phyloP scores from a whole-genome alignment of 2,113 vertebrate species.

The Petaurus breviceps region DNA sequence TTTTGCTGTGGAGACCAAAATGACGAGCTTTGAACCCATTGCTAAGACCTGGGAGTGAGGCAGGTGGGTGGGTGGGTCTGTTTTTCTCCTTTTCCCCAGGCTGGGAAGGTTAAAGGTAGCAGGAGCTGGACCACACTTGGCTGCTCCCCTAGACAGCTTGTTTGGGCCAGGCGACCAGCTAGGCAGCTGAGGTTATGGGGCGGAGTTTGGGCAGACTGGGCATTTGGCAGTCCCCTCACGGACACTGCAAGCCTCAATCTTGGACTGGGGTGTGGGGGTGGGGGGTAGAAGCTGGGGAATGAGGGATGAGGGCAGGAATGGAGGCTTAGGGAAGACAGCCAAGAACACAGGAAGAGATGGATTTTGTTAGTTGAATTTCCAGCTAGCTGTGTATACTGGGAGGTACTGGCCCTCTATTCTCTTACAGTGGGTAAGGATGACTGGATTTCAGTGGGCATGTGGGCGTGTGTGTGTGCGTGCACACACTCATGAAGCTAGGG shows the following conservation, averaged over 20 bases:
- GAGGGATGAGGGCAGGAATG: background rate
- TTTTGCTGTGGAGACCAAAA: background rate
- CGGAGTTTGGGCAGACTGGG: conserved; percentile 6
- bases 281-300: background rate
- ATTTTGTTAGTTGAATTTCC: background rate
- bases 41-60: background rate
- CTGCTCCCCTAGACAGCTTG: background rate
- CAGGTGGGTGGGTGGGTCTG: background rate
- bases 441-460: background rate
- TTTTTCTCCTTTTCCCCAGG: conserved; percentile 26
- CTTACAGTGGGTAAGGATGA: background rate
- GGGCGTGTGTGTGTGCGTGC: background rate
- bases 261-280: background rate
- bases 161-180: conserved; percentile 17
- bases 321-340: background rate
- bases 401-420: background rate
- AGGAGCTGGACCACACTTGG: conserved; percentile 25
- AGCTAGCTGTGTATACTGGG: background rate
- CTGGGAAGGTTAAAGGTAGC: conserved; percentile 43
- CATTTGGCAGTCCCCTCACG: conserved; percentile 44
- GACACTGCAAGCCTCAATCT: background rate
- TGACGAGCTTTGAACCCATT: background rate
- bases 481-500: background rate
- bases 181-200: background rate
- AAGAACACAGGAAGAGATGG: background rate